Conservation (phyloP, 1,140 invertebrate genomes). For the Trachymyrmex cornetzi region DNA sequence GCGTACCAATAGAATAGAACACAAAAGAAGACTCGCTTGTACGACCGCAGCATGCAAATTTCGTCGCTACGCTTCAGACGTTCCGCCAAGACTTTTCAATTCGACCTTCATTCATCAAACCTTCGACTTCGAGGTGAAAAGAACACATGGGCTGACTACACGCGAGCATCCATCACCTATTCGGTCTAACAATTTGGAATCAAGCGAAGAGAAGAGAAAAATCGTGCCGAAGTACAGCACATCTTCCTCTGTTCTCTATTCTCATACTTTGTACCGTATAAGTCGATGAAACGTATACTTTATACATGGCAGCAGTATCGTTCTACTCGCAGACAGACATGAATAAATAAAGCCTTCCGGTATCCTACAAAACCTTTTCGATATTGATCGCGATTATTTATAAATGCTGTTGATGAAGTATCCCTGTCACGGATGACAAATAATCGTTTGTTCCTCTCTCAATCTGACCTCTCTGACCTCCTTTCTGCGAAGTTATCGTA, state of each 20-base stretch:
- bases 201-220: constrained; percentile 53
- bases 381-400: constrained; percentile 67
- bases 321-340: constrained; percentile 49
- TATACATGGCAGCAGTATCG: constrained; percentile 35
- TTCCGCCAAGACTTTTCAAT: constrained; percentile 67
- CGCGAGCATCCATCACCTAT: constrained; percentile 72
- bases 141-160: constrained; percentile 52
- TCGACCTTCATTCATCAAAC: constrained; percentile 75
- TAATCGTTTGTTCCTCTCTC: constrained; percentile 15
- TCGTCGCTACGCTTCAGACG: constrained; percentile 32
- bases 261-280: constrained; percentile 39
- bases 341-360: constrained; percentile 70
- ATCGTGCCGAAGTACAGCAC: constrained; percentile 61
- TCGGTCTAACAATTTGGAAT: constrained; percentile 73
- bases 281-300: constrained; percentile 63
- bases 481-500: constrained; percentile 8
- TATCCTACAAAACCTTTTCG: constrained; percentile 31
- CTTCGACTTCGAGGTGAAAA: constrained; percentile 61
- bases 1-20: constrained; percentile 59
- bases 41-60: constrained; percentile 69
- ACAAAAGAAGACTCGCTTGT: constrained; percentile 71
- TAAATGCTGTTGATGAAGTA: constrained; percentile 41
- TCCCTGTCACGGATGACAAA: constrained; percentile 41
- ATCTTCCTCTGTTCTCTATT: constrained; percentile 46
- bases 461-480: constrained; percentile 3